Percentiles rank a stretch among this genome's conserved stretches.
Conservation (phyloP, 2,797 vertebrate genomes). For the Sebastes steindachneri region DNA sequence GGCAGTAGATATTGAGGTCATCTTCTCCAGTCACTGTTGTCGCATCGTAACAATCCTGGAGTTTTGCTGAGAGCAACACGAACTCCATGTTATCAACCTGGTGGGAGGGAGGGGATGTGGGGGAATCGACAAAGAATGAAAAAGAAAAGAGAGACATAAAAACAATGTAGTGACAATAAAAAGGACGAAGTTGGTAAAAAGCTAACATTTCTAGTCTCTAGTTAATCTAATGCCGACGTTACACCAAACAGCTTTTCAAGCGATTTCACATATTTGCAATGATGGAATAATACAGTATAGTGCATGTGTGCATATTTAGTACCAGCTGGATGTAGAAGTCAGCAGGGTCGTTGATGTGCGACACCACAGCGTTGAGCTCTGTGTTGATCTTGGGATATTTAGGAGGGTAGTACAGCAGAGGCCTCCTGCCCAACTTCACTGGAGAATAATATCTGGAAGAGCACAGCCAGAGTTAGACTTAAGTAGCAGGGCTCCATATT, state of each 20-base stretch:
- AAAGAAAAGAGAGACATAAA: background rate
- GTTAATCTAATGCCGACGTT: background rate
- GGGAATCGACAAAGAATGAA: background rate
- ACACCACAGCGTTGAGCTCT: slow-evolving; percentile 74
- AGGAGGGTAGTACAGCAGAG: slow-evolving; percentile 69
- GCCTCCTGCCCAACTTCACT: slow-evolving; percentile 16
- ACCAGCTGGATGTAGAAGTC: slow-evolving; percentile 85
- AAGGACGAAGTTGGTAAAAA: too few species aligned
- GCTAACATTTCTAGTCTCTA: background rate
- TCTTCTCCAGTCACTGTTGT: slow-evolving; percentile 4
- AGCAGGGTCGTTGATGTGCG: slow-evolving; percentile 76
- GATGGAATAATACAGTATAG: too few species aligned
- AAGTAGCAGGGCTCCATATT: background rate
- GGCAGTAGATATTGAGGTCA: slow-evolving; percentile 71
- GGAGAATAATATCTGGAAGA: slow-evolving; percentile 77
- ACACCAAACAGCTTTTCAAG: too few species aligned
- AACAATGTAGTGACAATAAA: background rate
- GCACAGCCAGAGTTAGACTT: background rate
- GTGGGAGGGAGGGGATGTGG: background rate
- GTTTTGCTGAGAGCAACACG: slow-evolving; percentile 72
- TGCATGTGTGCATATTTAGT: background rate
- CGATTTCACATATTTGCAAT: too few species aligned
- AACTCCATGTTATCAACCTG: slow-evolving; percentile 82
- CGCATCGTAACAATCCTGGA: slow-evolving; percentile 77
- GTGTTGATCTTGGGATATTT: slow-evolving; percentile 58